Base-by-base conservation (phyloP, 2,113 vertebrate species). In the Amphiprion percula region DNA sequence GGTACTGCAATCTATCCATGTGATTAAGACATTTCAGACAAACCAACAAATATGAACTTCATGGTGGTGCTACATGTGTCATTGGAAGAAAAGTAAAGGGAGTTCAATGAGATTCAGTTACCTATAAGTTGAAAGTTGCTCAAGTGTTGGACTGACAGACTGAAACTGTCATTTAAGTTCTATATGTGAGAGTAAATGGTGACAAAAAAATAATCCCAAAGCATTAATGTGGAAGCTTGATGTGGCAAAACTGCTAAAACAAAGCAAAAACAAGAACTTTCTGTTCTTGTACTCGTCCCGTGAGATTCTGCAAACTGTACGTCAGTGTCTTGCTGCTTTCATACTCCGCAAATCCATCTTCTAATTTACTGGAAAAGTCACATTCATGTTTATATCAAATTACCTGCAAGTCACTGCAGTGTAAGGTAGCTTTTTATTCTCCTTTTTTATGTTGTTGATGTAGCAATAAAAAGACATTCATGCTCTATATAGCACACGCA, bases 381-480 rank as follows among this genome's bases (percentile, higher is more conserved):
- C 41, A 44, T 15, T 15, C 2, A 44, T 44, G 14, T 37, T 67
- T 15, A 74, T 26, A 21, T 64, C 19, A 53, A 23, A 49, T 64
- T 19, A 64, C 53, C 52, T 53, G 15, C 52, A 30, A 15, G 16
- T 23, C 19, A 17, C 33, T 44, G 33, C 24, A 55, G n/a, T 24
- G 10, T 16, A 30, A 7, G 15, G 52, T 10, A 12, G 23, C 15
- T 39, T 49, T 66, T 68, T 78, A 26, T 41, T 16, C 23, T 21
- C 15, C 9, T 4, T 60, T 60, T 60, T 77, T 65, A 56, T 61
- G 30, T 30, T 53, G 50, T 64, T 4, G 8, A 54, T 39, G 3
- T 60, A 28, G 23, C 50, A 59, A 68, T 58, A 66, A 37, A 58
- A 60, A 65, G 10, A 52, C 49, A 52, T 55, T 60, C 21, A 49